Percentiles rank a stretch among this genome's conserved stretches.
Conservation (phyloP, 2,797 vertebrate species). For the Phyllotis vaccarum region DNA sequence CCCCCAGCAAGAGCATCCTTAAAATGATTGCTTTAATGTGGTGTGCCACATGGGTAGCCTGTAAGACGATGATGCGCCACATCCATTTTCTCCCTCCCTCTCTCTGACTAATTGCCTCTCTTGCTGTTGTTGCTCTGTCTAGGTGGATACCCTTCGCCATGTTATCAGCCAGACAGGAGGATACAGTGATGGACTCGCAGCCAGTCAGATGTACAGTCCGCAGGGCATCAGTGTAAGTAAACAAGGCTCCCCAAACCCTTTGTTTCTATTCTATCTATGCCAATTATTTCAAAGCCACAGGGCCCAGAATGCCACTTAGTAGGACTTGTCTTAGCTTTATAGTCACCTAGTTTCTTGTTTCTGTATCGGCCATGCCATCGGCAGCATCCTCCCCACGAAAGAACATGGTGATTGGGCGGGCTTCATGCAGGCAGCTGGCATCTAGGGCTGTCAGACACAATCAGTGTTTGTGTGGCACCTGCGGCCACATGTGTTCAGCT, state of each 20-base stretch:
- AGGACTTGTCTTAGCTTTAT: constrained; percentile 91
- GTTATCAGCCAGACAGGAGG: constrained; percentile 99
- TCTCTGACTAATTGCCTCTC: constrained; percentile 71
- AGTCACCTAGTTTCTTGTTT: constrained; percentile 93
- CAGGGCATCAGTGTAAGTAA: constrained; percentile 99
- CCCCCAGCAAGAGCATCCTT: background rate
- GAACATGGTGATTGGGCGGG: constrained; percentile 86
- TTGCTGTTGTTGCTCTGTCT: constrained; percentile 88
- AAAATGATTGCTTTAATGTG: background rate
- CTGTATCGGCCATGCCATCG: constrained; percentile 89
- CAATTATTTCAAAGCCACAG: constrained; percentile 97
- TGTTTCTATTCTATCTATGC: constrained; percentile 87
- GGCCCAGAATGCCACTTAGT: constrained; percentile 94
- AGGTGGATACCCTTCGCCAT: constrained; percentile 99
- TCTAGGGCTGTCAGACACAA: constrained; percentile 93
- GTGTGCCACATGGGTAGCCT: background rate
- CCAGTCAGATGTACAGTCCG: constrained; percentile 99
- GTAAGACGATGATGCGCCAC: background rate
- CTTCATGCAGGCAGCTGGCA: constrained; percentile 89
- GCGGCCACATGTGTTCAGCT: constrained; percentile 89
- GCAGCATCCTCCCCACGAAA: constrained; percentile 87
- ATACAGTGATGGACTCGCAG: constrained; percentile 99
- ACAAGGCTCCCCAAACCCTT: constrained; percentile 79
- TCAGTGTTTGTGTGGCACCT: constrained; percentile 92
- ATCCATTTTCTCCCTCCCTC: background rate